Evolutionary conservation across 2,113 vertebrate genomes (phyloP), one percentile per base, ranked within the genome.

Genomic region (Eulemur rufifrons): DNA sequence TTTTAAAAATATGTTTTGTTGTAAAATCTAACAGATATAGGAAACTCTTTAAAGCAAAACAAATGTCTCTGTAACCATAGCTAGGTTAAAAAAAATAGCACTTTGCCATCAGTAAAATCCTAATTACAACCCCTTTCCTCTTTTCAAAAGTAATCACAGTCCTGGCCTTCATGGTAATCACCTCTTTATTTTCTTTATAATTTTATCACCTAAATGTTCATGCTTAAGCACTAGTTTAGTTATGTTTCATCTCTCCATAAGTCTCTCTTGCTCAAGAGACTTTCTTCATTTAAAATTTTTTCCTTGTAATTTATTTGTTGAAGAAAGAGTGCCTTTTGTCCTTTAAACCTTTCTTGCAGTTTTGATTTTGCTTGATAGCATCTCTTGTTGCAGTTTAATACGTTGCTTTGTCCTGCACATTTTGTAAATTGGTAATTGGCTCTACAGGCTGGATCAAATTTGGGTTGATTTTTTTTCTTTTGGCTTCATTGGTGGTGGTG

Each of bases 101-200:
- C 66, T 92, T 90, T 84, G 37, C 4, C 11, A 45, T 32, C 10
- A 11, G 64, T 3, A 2, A 32, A 52, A 59, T 64, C 17, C 11
- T 74, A 50, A 23, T 73, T 11, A 74, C 5, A 96, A 63, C 5
- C 7, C 5, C 34, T 81, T 94, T 8, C 8, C 2, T 89, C 68
- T 66, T 15, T 64, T 94, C 39, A 92, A 94, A 94, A 59, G 10
- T 86, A 92, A 92, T 76, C 42, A 52, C 3, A 56, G 6, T 77
- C 10, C 34, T 74, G 45, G 50, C 17, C 12, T 77, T 89, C 50
- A 78, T 27, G n/a, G 23, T 37, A 77, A 71, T 89, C 8, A 71
- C 21, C 52, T 82, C 47, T 95, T 76, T 39, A 90, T 66, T 86
- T 92, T 94, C 15, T 90, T 73, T 63, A 83, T 68, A 78, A 78